Evolutionary conservation across 2,113 vertebrate genomes (phyloP).

Genomic region (Phaetusa simplex): DNA sequence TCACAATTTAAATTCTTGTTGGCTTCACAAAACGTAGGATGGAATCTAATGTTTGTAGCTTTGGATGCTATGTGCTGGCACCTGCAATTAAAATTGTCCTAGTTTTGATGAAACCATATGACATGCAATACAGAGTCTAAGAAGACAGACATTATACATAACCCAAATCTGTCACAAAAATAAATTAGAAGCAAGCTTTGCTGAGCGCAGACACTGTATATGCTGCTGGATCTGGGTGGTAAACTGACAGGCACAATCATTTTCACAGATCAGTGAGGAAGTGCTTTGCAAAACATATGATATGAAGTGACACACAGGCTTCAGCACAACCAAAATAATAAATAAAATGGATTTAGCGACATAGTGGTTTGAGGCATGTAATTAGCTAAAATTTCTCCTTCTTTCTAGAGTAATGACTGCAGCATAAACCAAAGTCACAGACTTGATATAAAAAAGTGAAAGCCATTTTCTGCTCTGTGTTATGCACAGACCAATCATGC

Average conservation of each 20-base stretch:
- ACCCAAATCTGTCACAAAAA: background rate
- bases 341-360: background rate
- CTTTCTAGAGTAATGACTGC: background rate
- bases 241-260: background rate
- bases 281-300: background rate
- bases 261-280: background rate
- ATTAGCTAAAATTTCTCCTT: background rate
- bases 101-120: background rate
- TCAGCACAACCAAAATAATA: background rate
- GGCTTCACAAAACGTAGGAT: background rate
- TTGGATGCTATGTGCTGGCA: background rate
- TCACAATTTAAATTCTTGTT: background rate
- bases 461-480: background rate
- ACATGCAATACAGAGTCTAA: background rate
- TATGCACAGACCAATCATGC: background rate
- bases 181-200: background rate
- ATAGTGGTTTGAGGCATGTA: background rate
- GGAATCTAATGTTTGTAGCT: background rate
- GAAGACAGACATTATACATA: background rate
- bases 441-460: background rate
- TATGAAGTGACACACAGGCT: background rate
- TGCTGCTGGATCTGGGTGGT: background rate
- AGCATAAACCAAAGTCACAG: background rate
- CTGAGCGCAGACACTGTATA: background rate
- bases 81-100: background rate